Evolutionary conservation across 2,888 invertebrate genomes (phyloP), one percentile per base, ranked within the genome.

Genomic region (Ptycholaimellus sp.): DNA sequence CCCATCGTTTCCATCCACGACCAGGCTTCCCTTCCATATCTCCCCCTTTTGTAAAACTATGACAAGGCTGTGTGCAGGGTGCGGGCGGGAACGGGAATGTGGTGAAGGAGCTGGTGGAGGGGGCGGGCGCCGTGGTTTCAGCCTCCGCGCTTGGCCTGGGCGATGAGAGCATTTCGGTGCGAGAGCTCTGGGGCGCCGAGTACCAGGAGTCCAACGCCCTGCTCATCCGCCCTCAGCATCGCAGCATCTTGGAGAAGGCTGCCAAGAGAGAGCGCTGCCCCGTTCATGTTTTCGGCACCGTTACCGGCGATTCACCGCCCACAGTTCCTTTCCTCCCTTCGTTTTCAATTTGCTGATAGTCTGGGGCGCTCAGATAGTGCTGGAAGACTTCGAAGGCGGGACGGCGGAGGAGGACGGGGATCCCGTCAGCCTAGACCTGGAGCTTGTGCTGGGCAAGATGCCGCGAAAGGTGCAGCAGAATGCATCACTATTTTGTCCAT

Each of bases 101-200:
- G 0, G 59, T 96, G 22, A 93, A 93, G 56, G 93, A 96, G 60
- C 63, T 96, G 3, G 83, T 83, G 0, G 90, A 93, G 51, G 90
- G 90, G 0, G 72, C 73, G 3, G 93, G 93, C 1, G 93, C 87
- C 0, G 70, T 80, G 0, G 81, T 93, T 41, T 77, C 76, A 53
- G 74, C 78, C 0, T 71, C 74, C 41, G 70, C 72, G 53, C 85
- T 87, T 56, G 74, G 79, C 45, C 65, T 93, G 21, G 93, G 90
- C 1, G 93, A 96, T 64, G 79, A 82, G 0, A 90, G 85, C 3
- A 74, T 93, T 37, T 83, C 76, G 37, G 73, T 79, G 0, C 62
- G 90, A 40, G 93, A 96, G 56, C 62, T 96, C 2, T 96, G 93
- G 93, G 90, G 87, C 0, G 93, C 93, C 0, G 93, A 93, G 59